Evolutionary conservation across 2,797 vertebrate genomes (phyloP), one percentile per base, ranked within the genome.

Genomic region (Pristis pectinata): DNA sequence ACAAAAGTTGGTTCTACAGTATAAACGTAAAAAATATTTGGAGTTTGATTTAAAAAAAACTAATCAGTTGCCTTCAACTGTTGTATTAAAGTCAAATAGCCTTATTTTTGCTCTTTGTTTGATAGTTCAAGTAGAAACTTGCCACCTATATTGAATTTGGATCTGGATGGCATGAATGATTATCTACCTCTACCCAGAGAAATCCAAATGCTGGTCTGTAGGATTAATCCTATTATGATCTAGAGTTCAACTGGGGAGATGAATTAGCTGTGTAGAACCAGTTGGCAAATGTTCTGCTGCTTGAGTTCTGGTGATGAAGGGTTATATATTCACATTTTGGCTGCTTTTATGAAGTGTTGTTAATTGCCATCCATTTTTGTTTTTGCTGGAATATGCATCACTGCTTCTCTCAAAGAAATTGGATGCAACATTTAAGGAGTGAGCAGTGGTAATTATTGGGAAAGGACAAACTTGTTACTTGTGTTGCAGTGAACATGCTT

Each of bases 401-500:
- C 80, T 96, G 95, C 95, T 15, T 93, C 94, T 56, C 95, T 70
- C 94, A 94, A 94, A 93, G 37, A 95, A 96, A 96, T 95, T 95
- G 96, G 95, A 96, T 96, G 94, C 94, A 96, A 96, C 95, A 95
- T 96, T 96, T 95, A 94, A 94, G 96, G 95, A 95, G 94, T 94
- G 95, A 95, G 95, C 96, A 95, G 96, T 96, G 95, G 96, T 96
- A 95, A 95, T 97, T 97, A 97, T 97, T 96, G 96, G 95, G 96
- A 95, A 95, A 95, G 96, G 95, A 95, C 95, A 96, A 96, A 96
- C 95, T 95, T 96, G 96, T 95, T 97, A 96, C 96, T 96, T 95
- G 96, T 95, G 96, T 95, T 96, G 96, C 96, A 96, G 95, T 87
- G 67, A 95, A 94, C 96, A 95, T 94, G 95, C 96, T 96, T 97